Evolutionary conservation across 1,140 invertebrate genomes (phyloP).

Genomic region (Sycobia sp.): DNA sequence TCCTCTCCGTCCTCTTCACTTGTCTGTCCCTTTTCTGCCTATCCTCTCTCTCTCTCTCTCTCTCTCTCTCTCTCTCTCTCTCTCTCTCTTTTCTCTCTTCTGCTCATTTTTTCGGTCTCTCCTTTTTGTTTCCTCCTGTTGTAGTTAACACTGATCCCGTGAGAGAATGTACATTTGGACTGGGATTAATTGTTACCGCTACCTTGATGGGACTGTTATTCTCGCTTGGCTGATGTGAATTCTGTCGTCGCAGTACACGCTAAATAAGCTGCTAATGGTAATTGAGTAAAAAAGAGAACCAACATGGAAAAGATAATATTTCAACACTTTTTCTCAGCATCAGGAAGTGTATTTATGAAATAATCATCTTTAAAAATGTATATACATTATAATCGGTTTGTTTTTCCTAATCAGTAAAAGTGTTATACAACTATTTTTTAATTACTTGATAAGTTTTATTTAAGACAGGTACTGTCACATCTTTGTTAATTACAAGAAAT

Average conservation of each 20-base stretch:
- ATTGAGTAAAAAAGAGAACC: too few species aligned
- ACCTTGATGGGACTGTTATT: background rate
- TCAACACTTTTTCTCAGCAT: too few species aligned
- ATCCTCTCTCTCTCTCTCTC: background rate
- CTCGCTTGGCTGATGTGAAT: background rate
- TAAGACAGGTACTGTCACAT: too few species aligned
- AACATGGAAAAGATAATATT: too few species aligned
- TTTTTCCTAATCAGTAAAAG: too few species aligned
- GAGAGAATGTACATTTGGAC: background rate
- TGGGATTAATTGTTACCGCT: background rate
- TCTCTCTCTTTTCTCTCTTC: too few species aligned
- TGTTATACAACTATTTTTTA: too few species aligned
- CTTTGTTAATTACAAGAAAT: too few species aligned
- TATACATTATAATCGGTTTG: too few species aligned
- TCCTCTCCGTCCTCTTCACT: constrained; percentile 6
- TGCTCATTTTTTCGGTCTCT: constrained; percentile 7
- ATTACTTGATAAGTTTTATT: too few species aligned
- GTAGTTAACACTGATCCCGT: background rate
- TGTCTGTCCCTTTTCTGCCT: background rate
- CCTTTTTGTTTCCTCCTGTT: background rate
- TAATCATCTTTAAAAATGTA: too few species aligned
- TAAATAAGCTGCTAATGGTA: background rate
- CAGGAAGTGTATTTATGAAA: too few species aligned
- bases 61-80: background rate
- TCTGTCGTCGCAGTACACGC: background rate